Percentiles rank a stretch among this genome's conserved stretches.
Conservation (phyloP, 2,888 invertebrate genomes). For the Spisula subtruncata region DNA sequence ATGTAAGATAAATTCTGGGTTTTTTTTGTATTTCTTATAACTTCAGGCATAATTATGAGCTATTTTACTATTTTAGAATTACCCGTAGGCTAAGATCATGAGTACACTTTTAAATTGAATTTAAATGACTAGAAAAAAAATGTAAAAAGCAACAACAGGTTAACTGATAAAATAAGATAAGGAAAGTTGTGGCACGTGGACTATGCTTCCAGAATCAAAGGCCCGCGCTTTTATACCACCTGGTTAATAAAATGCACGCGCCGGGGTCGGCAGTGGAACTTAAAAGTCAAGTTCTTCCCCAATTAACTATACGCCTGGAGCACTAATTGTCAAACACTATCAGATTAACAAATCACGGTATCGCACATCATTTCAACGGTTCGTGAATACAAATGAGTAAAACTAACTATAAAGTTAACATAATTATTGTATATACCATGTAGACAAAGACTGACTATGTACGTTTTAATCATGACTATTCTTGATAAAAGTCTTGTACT, state of each 20-base stretch:
- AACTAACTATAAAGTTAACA: constrained; percentile 17
- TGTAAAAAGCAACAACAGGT: not conserved
- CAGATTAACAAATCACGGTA: constrained; percentile 50
- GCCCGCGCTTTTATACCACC: not conserved
- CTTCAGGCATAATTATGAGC: too few relatives aligned
- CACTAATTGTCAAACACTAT: constrained; percentile 49
- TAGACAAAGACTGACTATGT: not conserved
- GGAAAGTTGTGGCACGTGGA: constrained; percentile 1
- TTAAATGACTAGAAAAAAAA: not conserved
- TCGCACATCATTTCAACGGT: constrained; percentile 41
- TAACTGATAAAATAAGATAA: not conserved
- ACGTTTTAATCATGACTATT: not conserved
- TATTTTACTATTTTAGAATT: too few relatives aligned
- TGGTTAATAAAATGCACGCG: constrained; percentile 54
- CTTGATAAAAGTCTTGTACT: not conserved
- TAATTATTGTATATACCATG: not conserved
- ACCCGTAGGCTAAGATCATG: too few relatives aligned
- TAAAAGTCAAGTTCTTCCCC: constrained; percentile 50
- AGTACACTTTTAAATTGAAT: not conserved
- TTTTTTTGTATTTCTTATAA: too few relatives aligned
- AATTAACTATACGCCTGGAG: constrained; percentile 40
- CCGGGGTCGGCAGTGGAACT: constrained; percentile 44
- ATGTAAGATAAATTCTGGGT: too few relatives aligned
- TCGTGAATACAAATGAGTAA: constrained; percentile 31
- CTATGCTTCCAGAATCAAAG: not conserved